Evolutionary conservation across 2,797 vertebrate species (phyloP), one percentile per base, ranked within the genome.

Genomic region (Argyrosomus regius): DNA sequence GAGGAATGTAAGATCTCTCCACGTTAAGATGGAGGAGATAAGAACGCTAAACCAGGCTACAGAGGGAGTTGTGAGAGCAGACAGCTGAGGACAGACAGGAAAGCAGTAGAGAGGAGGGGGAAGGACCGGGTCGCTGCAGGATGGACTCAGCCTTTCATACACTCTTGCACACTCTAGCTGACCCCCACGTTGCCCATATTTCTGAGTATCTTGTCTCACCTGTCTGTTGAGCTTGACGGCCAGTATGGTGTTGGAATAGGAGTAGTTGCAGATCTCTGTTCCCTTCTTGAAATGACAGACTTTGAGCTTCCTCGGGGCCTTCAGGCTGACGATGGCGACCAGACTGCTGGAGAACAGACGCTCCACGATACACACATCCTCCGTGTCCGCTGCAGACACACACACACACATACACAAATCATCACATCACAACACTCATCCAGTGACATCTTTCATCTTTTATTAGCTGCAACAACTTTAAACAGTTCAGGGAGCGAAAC

Each of bases 201-300:
- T 35, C 35, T 39, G 35, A 39, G 35, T 9, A 8, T 9, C 35
- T 39, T 39, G 9, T 59, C 77, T 59, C 70, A 99, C 98, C 97
- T 99, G 98, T 91, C 98, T 96, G 78, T 99, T 99, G 58, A 99
- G 96, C 77, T 98, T 99, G 72, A 99, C 98, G 12, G 98, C 98
- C 94, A 99, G 94, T 74, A 99, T 99, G 52, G 98, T 99, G 93
- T 99, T 99, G 70, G 98, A 99, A 87, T 99, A 99, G 72, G 98
- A 99, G 94, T 99, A 99, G 96, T 99, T 99, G 93, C 98, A 99
- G 91, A 99, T 99, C 93, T 99, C 98, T 0, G 98, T 99, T 86
- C 98, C 98, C 92, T 99, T 99, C 95, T 99, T 99, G 82, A 99
- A 99, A 91, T 99, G 98, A 93, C 98, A 99, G 63, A 99, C 98